Evolutionary conservation across 2,797 vertebrate species (phyloP).

Genomic region (Melanotaenia maccullochi): DNA sequence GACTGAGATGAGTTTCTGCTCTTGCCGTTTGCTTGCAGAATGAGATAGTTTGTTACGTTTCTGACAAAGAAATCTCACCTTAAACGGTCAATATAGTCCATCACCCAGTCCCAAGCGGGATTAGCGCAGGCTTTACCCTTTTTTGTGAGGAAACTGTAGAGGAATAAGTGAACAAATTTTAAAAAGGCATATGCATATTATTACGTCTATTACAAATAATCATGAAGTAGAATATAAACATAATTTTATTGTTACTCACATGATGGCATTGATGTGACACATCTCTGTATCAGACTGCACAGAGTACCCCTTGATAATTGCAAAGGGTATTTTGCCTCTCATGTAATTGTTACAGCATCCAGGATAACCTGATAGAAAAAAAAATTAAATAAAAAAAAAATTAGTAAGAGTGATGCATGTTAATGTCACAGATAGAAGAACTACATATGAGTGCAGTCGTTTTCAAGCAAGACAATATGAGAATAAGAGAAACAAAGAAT

Average conservation of each 20-base stretch:
- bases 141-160: slow-evolving; percentile 73
- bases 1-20: background rate
- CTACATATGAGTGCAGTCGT: background rate
- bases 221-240: background rate
- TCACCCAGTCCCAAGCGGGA: slow-evolving; percentile 73
- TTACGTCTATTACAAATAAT: background rate
- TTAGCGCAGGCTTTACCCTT: slow-evolving; percentile 60
- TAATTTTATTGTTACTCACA: slow-evolving; percentile 59
- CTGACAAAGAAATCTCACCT: slow-evolving; percentile 49
- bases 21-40: background rate
- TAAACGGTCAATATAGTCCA: slow-evolving; percentile 47
- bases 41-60: background rate
- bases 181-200: background rate
- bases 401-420: background rate
- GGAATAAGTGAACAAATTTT: background rate
- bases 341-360: slow-evolving; percentile 67
- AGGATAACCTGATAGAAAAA: background rate
- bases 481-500: background rate
- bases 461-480: background rate
- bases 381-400: background rate
- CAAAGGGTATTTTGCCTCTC: slow-evolving; percentile 4
- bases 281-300: slow-evolving; percentile 50
- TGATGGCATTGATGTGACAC: slow-evolving; percentile 73
- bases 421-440: background rate
- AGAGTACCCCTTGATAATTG: slow-evolving; percentile 54